Evolutionary conservation across 2,113 vertebrate genomes (phyloP).

Genomic region (Stomatorhinus ivindoensis): DNA sequence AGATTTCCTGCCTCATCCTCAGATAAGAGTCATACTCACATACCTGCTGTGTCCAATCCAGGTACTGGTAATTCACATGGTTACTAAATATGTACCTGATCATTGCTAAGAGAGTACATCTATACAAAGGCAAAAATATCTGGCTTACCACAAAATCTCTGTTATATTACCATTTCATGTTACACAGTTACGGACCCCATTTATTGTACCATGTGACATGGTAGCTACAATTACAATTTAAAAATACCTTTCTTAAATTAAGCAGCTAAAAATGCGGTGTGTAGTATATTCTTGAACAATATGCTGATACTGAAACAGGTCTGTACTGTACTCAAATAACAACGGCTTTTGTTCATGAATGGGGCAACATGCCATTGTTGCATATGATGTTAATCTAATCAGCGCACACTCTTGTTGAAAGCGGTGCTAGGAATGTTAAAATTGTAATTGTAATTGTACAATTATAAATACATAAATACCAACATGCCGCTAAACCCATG

Average conservation of each 20-base stretch:
- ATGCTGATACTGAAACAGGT: background rate
- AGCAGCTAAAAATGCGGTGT: background rate
- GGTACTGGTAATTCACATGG: background rate
- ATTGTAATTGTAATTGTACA: background rate
- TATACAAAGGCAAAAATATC: background rate
- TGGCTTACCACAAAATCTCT: background rate
- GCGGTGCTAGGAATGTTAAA: background rate
- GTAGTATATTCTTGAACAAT: background rate
- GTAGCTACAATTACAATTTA: background rate
- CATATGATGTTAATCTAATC: background rate
- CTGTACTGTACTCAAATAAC: background rate
- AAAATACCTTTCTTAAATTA: background rate
- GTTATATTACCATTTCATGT: background rate
- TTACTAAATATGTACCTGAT: background rate
- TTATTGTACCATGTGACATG: background rate
- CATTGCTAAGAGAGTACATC: background rate
- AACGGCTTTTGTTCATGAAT: background rate
- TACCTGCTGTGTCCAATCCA: background rate
- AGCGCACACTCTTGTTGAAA: background rate
- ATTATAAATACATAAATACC: background rate
- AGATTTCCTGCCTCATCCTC: background rate
- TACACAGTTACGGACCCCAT: background rate
- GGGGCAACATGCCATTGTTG: background rate
- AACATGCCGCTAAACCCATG: background rate
- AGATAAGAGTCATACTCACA: background rate